Base-by-base conservation (phyloP, 2,888 invertebrate species). In the Formica aserva region DNA sequence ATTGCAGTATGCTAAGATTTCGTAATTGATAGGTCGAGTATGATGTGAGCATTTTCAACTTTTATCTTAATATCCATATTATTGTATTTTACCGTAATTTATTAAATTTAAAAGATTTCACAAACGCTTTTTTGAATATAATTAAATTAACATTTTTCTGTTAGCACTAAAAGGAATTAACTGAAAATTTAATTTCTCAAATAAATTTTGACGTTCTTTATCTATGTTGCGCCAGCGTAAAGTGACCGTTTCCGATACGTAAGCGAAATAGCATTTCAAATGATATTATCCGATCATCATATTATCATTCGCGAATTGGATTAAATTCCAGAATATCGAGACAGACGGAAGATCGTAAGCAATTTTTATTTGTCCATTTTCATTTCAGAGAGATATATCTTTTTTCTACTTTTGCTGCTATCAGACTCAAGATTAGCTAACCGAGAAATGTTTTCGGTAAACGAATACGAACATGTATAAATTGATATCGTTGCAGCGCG, bases 391-490 rank as follows among this genome's bases (percentile, higher is more conserved):
- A 29, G 38, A n/a, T 35, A 60, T 35, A 45, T 38, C n/a, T 67
- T 60, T 9, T 22, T n/a, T 32, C 13, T 3, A 57, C 41, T 32
- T 60, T 57, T 41, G 2, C 4, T 22, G 5, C 26, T 3, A 29
- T 66, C 77, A 15, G 22, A 45, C 69, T 32, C 22, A 35, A 57
- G 60, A 78, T 78, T 78, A 78, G 78, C 60, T 45, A 38, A 60
- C 18, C 57, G 69, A 35, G 66, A 78, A 78, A 78, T 78, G 60
- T 69, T 78, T 78, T 41, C 26, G 41, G 69, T 26, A 60, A 78
- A 69, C 69, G 69, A 78, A 67, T 57, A 78, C 67, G 57, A 78
- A 60, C 77, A 41, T 78, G 57, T 78, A 78, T 65, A 69, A 78
- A 78, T 78, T 69, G 78, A 69, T 45, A 78, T 60, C 69, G 60